Conservation (phyloP, 2,888 invertebrate species). For the Stenichneumon culpator region DNA sequence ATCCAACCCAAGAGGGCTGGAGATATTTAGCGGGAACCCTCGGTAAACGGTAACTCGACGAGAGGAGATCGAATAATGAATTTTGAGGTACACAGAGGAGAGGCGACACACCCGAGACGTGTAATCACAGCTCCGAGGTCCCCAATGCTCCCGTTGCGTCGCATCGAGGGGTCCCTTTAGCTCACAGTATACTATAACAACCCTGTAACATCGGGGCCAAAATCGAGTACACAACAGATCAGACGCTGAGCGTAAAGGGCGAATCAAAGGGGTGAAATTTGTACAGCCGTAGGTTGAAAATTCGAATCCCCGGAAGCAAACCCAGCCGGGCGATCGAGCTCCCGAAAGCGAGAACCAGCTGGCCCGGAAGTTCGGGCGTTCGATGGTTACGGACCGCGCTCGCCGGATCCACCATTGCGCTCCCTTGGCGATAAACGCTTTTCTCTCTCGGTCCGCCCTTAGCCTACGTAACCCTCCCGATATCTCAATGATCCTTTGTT, state of each 20-base stretch:
- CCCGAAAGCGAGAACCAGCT: slow-evolving; percentile 51
- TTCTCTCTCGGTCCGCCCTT: slow-evolving; percentile 32
- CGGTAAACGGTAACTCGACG: slow-evolving; percentile 67
- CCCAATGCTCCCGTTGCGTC: slow-evolving; percentile 59
- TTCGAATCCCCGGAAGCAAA: slow-evolving; percentile 20
- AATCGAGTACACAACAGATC: slow-evolving; percentile 18
- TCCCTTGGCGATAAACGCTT: slow-evolving; percentile 40
- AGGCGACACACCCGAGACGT: slow-evolving; percentile 66
- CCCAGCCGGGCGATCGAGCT: slow-evolving; percentile 42
- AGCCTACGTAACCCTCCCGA: not conserved
- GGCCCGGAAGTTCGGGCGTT: slow-evolving; percentile 59
- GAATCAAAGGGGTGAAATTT: slow-evolving; percentile 49
- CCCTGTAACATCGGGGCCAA: slow-evolving; percentile 28
- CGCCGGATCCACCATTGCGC: slow-evolving; percentile 28
- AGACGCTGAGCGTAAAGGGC: not conserved
- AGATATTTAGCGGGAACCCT: slow-evolving; percentile 41
- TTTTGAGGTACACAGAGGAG: slow-evolving; percentile 72
- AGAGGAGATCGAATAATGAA: slow-evolving; percentile 72
- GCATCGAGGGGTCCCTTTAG: slow-evolving; percentile 50
- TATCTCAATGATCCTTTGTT: slow-evolving; percentile 59
- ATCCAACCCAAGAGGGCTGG: slow-evolving; percentile 27
- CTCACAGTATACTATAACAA: slow-evolving; percentile 34
- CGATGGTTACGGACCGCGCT: slow-evolving; percentile 23
- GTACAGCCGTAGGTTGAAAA: slow-evolving; percentile 42
- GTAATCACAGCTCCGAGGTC: slow-evolving; percentile 73